Evolutionary conservation across 2,888 invertebrate species (phyloP), one percentile per base, ranked within the genome.

Genomic region (Helicoverpa assulta): DNA sequence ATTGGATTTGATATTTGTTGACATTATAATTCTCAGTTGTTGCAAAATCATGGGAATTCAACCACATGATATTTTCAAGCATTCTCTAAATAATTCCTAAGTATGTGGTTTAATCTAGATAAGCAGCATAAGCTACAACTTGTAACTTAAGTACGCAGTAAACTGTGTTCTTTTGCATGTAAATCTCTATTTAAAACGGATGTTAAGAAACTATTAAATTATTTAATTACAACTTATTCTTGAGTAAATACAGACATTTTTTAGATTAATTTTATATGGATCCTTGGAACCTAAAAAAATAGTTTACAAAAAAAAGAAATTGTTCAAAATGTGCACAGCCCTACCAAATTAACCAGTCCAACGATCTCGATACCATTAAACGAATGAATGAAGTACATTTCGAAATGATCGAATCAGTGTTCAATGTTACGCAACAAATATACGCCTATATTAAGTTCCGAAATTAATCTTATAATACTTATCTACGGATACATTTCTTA

Each of bases 351-450:
- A 79, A 78, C 69, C 26, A 72, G 76, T 67, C 65, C 59, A 55
- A 67, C 65, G 66, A 75, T 75, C 78, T 74, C 75, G 65, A 76
- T 74, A 66, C 76, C 56, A 73, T 62, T 70, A 66, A 67, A 12
- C 56, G 75, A 80, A 83, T 81, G 84, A 86, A 86, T 81, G 85
- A 70, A 84, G 79, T 82, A 79, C 78, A 78, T 84, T 86, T 80
- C 84, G 78, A 82, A 87, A 86, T 78, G 71, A 82, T 76, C 76
- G 61, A 76, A 76, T 84, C 71, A 69, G 71, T 58, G 66, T 73
- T 61, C 67, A 74, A 75, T 54, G 73, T 85, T 83, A 77, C 77
- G 75, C 71, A 85, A 84, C 64, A 47, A 65, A 69, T 67, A 67
- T 67, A 72, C 59, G 57, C 71, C 58, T 71, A 55, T 76, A 76